Base-by-base conservation (phyloP, 2,888 invertebrate genomes). In the Vannuccia rotundouncinata region DNA sequence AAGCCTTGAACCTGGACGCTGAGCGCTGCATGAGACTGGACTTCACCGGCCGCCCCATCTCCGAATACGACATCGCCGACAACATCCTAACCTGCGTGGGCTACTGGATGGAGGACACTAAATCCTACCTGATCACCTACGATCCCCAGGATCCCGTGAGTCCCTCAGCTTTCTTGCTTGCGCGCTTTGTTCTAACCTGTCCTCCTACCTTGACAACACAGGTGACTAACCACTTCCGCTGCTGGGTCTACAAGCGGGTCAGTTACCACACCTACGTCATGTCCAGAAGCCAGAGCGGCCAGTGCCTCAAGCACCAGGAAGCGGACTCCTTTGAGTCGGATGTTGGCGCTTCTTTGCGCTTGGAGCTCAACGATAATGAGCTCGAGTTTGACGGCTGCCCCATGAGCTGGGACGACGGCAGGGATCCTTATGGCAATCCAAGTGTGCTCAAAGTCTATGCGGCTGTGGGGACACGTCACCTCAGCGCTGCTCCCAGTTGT, bases 1-100 rank as follows among this genome's bases (percentile, higher is more conserved):
- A 95, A 86, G 29, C 29, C 31, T 29, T 98, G 84, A 91, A 93
- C 79, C 92, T 98, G 78, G 97, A 98, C 88, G 95, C 95, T 85
- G 95, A 94, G 83, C 95, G 96, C 86, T 98, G 97, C 86, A 90
- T 96, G 28, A 93, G 95, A n/a, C 95, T 98, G 1, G 97, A 98
- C 89, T 93, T 96, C 89, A 91, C 94, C 85, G 97, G 96, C 76
- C 91, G 94, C 84, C 97, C 97, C 0, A 93, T 95, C 80, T 87
- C 88, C 84, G 88, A 89, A 83, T 89, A 88, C 82, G 80, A 82
- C 60, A 79, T 83, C 31, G 59, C 96, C 0, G 97, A 98, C 90
- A 95, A 95, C 86, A 92, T 92, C 87, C 93, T 98, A 92, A 95
- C 95, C 86, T 98, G 98, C 86, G 95, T 98, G 84, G 97, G 96